Base-by-base conservation (phyloP, 2,888 invertebrate species). In the Eremobia ochroleuca region DNA sequence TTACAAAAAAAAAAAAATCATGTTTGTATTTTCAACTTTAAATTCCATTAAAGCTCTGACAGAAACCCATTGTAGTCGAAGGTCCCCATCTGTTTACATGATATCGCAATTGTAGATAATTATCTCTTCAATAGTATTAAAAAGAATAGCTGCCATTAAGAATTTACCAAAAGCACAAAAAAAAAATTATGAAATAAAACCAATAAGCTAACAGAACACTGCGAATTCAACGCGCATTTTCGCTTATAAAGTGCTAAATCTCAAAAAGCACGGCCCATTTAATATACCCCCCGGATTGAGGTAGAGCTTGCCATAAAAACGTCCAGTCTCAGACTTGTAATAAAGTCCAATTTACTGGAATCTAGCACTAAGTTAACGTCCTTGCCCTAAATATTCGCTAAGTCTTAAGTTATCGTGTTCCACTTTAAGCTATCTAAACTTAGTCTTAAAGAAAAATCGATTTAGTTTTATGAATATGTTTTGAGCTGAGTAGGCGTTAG, bases 281-380 rank as follows among this genome's bases (percentile, higher is more conserved):
- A 85, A 85, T 71, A 75, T 65, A 82, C 31, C 34, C 52, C 59
- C 52, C 58, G 34, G 43, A 71, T 73, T 59, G 70, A 52, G 46
- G 61, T 34, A 72, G n/a, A 62, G 34, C 46, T 58, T 64, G 59
- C 31, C 40, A 77, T 77, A 72, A 81, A 77, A 78, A 40, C 15
- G 55, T 58, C 49, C 68, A 58, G 64, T 40, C 52, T 43, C 55
- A 64, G 34, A 66, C 67, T 58, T 43, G 77, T 62, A 77, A 81
- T 87, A 87, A 85, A 85, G 81, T 77, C 52, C 76, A 87, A 84
- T 86, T 85, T 78, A 80, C 65, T 64, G 9, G n/a, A 64, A 49
- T 64, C 73, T 69, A 76, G 58, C 25, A 58, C 64, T 59, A 74
- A 86, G 66, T 75, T 71, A 77, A 65, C 43, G 52, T 58, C 59